A percentile compares a stretch with the other conserved stretches of the same genome.
These are phyloP conservation scores for Prenolepis imparis DNA, from an alignment of 2,888 invertebrate genomes.

Conservation along the genomic window DNA sequence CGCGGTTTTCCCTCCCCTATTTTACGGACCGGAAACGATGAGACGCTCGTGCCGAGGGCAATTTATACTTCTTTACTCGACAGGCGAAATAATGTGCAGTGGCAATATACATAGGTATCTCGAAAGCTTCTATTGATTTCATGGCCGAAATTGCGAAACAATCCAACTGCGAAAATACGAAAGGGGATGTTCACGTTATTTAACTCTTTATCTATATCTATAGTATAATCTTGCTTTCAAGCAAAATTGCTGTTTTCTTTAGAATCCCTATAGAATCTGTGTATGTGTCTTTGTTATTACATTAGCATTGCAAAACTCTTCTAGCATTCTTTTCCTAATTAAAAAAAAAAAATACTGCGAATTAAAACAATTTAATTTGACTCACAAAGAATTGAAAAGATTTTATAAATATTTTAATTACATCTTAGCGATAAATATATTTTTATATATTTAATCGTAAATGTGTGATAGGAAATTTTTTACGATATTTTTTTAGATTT, in stretches of 20 bases:
- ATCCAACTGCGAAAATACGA: neutral
- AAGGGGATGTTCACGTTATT: neutral
- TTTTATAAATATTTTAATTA: neutral
- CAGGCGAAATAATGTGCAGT: slow-evolving; percentile 31
- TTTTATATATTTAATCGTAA: neutral
- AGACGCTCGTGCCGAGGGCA: slow-evolving; percentile 31
- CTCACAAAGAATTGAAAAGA: neutral
- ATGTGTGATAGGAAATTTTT: neutral
- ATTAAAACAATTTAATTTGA: slow-evolving; percentile 1
- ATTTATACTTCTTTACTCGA: slow-evolving; percentile 55
- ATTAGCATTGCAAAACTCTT: neutral
- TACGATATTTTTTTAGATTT: slow-evolving; percentile 1
- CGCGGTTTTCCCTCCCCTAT: neutral
- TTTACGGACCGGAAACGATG: slow-evolving; percentile 40
- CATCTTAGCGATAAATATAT: neutral
- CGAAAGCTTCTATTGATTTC: slow-evolving; percentile 12
- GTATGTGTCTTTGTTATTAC: neutral
- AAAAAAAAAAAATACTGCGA: neutral
- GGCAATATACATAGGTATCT: neutral
- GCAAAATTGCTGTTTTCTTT: neutral
- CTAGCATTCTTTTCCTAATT: neutral
- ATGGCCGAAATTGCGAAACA: neutral
- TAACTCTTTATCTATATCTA: neutral
- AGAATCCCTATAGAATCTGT: neutral
- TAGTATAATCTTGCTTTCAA: neutral